A percentile compares a stretch with the other conserved stretches of the same genome.
Conservation (phyloP, 2,113 vertebrate genomes). For the Gobiocypris rarus region DNA sequence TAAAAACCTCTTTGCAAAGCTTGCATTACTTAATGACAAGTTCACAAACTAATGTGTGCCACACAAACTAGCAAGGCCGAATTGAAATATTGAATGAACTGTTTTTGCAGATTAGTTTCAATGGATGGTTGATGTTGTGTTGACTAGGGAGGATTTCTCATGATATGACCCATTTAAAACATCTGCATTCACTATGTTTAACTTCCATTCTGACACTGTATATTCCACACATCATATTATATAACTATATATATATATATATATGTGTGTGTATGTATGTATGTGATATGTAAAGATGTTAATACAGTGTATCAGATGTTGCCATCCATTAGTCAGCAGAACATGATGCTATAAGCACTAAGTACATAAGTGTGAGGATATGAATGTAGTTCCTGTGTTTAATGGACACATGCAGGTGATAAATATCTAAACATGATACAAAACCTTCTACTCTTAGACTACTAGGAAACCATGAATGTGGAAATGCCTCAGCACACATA, state of each 20-base stretch:
- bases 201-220: background rate
- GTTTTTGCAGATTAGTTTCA: background rate
- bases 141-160: background rate
- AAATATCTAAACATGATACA: conserved; percentile 9
- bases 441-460: background rate
- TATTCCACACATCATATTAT: background rate
- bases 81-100: background rate
- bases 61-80: background rate
- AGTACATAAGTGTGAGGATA: background rate
- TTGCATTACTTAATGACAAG: background rate
- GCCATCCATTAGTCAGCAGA: no score
- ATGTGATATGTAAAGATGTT: background rate
- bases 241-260: background rate
- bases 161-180: background rate
- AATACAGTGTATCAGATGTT: conserved; percentile 6
- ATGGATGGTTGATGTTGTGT: background rate
- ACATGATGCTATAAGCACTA: background rate
- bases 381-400: background rate
- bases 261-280: no score
- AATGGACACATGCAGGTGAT: conserved; percentile 18
- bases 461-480: background rate
- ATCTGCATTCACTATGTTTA: background rate
- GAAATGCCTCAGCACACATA: conserved; percentile 7
- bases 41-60: background rate
- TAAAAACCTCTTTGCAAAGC: background rate